Percentiles rank a stretch among this genome's conserved stretches.
Evolutionary conservation across 2,113 vertebrate genomes (phyloP).

Genomic region (Podocnemis expansa): DNA sequence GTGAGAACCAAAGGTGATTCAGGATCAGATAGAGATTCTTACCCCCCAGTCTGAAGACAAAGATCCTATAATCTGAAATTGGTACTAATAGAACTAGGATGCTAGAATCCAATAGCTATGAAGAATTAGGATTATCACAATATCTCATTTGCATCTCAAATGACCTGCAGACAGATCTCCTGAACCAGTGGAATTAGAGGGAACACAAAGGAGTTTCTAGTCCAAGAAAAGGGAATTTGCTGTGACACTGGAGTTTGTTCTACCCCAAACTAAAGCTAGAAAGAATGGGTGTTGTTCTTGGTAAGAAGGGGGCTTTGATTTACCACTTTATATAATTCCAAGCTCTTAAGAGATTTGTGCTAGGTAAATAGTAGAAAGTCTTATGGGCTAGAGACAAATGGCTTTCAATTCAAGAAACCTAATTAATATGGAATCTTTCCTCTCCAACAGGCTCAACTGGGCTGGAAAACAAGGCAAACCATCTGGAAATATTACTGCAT

Average conservation of each 20-base stretch:
- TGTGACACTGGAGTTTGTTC: not conserved
- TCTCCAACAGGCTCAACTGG: not conserved
- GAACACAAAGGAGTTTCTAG: not conserved
- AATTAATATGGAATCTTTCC: no score
- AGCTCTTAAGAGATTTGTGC: not conserved
- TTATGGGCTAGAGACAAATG: slow-evolving; percentile 7
- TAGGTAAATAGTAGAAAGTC: slow-evolving; percentile 28
- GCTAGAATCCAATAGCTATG: no score
- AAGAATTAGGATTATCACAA: no score
- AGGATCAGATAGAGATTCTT: no score
- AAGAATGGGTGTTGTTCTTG: not conserved
- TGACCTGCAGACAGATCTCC: no score
- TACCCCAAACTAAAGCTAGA: not conserved
- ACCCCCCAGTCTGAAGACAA: no score
- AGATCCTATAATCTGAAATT: no score
- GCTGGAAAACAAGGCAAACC: not conserved
- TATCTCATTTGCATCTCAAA: no score
- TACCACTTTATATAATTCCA: not conserved
- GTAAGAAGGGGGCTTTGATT: not conserved
- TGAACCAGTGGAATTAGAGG: no score
- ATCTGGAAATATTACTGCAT: not conserved
- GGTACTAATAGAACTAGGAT: no score
- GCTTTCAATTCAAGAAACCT: not conserved
- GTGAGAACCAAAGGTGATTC: no score
- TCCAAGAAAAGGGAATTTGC: accelerated